A percentile compares a stretch with the other conserved stretches of the same genome.
These are phyloP conservation scores for Elysia crispata DNA, from an alignment of 2,888 invertebrate species.

Conservation along the genomic window DNA sequence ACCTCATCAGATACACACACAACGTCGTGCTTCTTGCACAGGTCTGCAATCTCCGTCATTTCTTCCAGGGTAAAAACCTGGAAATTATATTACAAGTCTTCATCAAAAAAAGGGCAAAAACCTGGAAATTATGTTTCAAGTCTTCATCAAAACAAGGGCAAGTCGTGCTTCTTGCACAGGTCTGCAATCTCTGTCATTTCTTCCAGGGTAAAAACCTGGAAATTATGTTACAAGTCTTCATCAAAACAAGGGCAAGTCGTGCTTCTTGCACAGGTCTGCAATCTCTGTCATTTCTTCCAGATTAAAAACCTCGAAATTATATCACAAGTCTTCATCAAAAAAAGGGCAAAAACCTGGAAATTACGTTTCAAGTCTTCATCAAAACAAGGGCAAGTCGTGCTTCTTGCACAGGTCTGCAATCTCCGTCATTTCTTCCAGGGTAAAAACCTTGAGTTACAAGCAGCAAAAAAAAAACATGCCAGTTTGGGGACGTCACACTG, in stretches of 20 bases:
- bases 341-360: not conserved
- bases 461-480: no score
- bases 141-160: not conserved
- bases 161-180: no score
- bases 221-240: no score
- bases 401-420: no score
- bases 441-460: not conserved
- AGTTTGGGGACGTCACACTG: no score
- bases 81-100: constrained; percentile 41
- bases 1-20: constrained; percentile 97
- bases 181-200: no score
- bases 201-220: not conserved
- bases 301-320: constrained; percentile 75
- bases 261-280: constrained; percentile 92
- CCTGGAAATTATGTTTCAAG: constrained; percentile 61
- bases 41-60: constrained; percentile 84
- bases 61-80: constrained; percentile 78
- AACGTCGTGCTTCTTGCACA: constrained; percentile 95
- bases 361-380: not conserved
- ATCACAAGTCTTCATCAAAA: not conserved
- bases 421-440: not conserved
- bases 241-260: no score
- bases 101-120: constrained; percentile 60
- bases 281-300: constrained; percentile 81
- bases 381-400: no score